These are phyloP conservation scores for Ceratothoa steindachneri DNA, from an alignment of 2,888 invertebrate species.

Conservation along the genomic window DNA sequence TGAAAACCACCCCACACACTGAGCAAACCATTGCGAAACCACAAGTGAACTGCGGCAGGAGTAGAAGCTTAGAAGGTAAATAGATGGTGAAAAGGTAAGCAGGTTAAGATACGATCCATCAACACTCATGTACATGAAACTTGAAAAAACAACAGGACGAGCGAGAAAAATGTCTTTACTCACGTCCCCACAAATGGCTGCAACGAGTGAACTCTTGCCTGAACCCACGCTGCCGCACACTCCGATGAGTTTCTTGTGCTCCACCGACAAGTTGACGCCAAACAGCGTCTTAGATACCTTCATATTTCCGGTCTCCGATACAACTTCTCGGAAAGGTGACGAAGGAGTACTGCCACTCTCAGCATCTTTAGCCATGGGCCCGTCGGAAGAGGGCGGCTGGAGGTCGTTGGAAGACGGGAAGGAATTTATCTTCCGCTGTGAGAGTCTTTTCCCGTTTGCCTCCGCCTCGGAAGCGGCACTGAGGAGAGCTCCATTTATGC, in stretches of 20 bases:
- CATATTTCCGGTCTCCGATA: slow-evolving; percentile 38
- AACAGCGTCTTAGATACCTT: slow-evolving; percentile 47
- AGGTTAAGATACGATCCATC: too few relatives aligned
- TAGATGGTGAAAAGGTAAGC: too few relatives aligned
- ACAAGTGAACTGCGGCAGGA: background rate
- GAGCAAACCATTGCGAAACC: background rate
- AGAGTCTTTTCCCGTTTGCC: background rate
- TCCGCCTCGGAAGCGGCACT: background rate
- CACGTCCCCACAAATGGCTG: slow-evolving; percentile 55
- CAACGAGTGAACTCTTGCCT: slow-evolving; percentile 55
- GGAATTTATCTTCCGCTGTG: too few relatives aligned
- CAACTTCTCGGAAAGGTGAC: background rate
- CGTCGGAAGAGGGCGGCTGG: background rate
- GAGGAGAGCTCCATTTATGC: background rate
- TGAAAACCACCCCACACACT: too few relatives aligned
- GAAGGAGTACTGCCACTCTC: too few relatives aligned
- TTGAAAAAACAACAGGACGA: background rate
- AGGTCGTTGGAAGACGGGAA: background rate
- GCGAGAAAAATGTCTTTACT: slow-evolving; percentile 8
- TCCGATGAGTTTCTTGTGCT: slow-evolving; percentile 53
- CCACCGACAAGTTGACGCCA: slow-evolving; percentile 49
- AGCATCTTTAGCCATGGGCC: too few relatives aligned
- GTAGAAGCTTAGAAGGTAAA: too few relatives aligned
- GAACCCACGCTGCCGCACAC: slow-evolving; percentile 55
- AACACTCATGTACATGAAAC: background rate